phyloP scores from a whole-genome alignment of 1,140 invertebrate species.

The Teleogryllus occipitalis region DNA sequence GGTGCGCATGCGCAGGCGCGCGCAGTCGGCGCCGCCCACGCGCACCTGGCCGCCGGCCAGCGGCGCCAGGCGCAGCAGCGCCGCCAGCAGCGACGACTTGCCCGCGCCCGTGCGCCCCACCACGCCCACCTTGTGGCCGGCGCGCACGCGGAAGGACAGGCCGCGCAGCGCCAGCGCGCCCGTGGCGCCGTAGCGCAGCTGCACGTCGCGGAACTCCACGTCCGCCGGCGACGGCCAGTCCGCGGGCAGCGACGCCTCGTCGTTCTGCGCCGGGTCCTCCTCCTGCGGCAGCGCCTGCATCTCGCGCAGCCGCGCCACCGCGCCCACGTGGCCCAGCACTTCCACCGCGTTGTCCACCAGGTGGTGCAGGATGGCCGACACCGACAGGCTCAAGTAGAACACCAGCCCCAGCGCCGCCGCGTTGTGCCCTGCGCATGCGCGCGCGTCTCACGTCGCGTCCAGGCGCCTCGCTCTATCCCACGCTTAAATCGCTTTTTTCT shows the following conservation, averaged over 20 bases:
- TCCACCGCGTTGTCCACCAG: background rate
- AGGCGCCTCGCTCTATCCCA: too few relatives aligned
- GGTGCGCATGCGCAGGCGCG: background rate
- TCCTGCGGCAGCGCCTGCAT: background rate
- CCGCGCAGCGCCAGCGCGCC: background rate
- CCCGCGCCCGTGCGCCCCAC: slow-evolving; percentile 48
- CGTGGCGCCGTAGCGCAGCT: background rate
- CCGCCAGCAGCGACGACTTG: slow-evolving; percentile 43
- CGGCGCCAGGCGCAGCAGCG: slow-evolving; percentile 45
- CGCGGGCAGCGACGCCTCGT: background rate
- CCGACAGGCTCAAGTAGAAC: background rate
- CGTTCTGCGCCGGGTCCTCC: background rate
- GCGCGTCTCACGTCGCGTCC: too few relatives aligned
- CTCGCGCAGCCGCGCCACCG: background rate
- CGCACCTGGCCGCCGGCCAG: slow-evolving; percentile 29
- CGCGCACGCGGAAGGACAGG: background rate
- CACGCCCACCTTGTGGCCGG: slow-evolving; percentile 35
- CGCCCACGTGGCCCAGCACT: background rate
- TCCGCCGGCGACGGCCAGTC: background rate
- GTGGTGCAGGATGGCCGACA: background rate
- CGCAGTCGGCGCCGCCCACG: background rate
- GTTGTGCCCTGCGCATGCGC: too few relatives aligned
- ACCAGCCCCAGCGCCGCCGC: background rate
- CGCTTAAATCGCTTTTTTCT: too few relatives aligned
- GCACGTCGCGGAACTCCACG: background rate